Conservation (phyloP, 2,888 invertebrate genomes). For the Limnephilus auricula region DNA sequence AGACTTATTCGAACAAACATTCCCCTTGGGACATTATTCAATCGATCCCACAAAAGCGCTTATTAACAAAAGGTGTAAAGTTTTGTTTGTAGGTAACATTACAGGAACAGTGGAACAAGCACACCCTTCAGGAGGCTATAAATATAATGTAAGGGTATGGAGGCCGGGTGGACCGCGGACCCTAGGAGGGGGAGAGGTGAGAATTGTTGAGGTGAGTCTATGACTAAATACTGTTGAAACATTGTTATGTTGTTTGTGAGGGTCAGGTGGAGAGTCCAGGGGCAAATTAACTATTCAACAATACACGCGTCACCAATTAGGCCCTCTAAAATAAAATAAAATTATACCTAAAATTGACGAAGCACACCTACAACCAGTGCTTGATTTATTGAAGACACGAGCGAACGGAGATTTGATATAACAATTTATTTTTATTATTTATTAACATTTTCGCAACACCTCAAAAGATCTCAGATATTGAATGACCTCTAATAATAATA, state of each 20-base stretch:
- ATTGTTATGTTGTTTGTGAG: neutral
- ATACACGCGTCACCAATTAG: neutral
- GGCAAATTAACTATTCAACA: neutral
- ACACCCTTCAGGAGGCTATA: conserved; percentile 34
- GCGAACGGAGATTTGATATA: neutral
- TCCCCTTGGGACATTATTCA: neutral
- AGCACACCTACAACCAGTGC: neutral
- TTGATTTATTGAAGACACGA: neutral
- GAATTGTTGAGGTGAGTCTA: neutral
- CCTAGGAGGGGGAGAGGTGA: neutral
- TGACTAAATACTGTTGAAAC: neutral
- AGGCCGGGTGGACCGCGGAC: conserved; percentile 21
- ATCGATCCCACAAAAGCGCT: conserved; percentile 30
- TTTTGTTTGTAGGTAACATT: conserved; percentile 44
- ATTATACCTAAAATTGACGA: neutral
- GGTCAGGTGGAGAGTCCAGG: neutral
- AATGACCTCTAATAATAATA: neutral
- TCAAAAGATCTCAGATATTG: neutral
- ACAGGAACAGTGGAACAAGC: conserved; percentile 19
- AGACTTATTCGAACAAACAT: conserved; percentile 16
- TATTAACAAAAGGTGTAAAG: conserved; percentile 50
- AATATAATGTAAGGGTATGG: conserved; percentile 33
- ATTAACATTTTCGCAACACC: neutral
- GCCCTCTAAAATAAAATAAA: neutral
- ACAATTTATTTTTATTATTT: neutral